phyloP scores from a whole-genome alignment of 2,797 vertebrate genomes.

The Enteromius anoplus region DNA sequence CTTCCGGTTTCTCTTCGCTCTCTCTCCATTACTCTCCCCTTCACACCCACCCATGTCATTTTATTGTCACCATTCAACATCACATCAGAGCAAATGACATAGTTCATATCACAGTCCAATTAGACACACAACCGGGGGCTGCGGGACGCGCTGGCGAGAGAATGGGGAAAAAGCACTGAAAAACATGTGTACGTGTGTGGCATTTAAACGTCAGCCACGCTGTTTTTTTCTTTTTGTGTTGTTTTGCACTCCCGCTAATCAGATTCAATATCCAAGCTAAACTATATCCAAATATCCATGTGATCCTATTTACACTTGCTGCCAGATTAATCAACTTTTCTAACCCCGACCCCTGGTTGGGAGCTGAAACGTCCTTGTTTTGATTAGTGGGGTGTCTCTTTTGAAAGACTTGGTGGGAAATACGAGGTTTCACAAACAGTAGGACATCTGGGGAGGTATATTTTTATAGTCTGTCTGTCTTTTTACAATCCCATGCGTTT shows the following conservation, averaged over 20 bases:
- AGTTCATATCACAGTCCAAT: constrained; percentile 74
- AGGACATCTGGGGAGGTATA: constrained; percentile 9
- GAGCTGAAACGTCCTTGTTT: constrained; percentile 35
- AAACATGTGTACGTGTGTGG: constrained; percentile 56
- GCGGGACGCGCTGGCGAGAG: constrained; percentile 15
- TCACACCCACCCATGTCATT: constrained; percentile 49
- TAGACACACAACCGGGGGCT: constrained; percentile 65
- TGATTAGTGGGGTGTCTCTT: constrained; percentile 31
- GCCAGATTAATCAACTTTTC: constrained; percentile 79
- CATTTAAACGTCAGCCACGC: constrained; percentile 47
- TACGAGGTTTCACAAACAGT: constrained; percentile 9
- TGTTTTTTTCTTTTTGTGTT: constrained; percentile 42
- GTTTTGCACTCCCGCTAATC: constrained; percentile 69
- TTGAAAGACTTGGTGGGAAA: constrained; percentile 34
- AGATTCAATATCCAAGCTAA: constrained; percentile 71
- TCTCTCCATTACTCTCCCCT: constrained; percentile 47
- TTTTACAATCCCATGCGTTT: constrained; percentile 20
- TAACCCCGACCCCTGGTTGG: constrained; percentile 31
- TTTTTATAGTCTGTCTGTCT: constrained; percentile 33
- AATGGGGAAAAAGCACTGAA: constrained; percentile 33
- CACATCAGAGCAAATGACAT: constrained; percentile 73
- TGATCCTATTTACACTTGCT: constrained; percentile 78
- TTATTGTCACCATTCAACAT: constrained; percentile 71
- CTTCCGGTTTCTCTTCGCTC: constrained; percentile 40
- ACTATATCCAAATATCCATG: constrained; percentile 45